A percentile compares a stretch with the other conserved stretches of the same genome.
phyloP scores from a whole-genome alignment of 2,113 vertebrate species.

The Hylia prasina region DNA sequence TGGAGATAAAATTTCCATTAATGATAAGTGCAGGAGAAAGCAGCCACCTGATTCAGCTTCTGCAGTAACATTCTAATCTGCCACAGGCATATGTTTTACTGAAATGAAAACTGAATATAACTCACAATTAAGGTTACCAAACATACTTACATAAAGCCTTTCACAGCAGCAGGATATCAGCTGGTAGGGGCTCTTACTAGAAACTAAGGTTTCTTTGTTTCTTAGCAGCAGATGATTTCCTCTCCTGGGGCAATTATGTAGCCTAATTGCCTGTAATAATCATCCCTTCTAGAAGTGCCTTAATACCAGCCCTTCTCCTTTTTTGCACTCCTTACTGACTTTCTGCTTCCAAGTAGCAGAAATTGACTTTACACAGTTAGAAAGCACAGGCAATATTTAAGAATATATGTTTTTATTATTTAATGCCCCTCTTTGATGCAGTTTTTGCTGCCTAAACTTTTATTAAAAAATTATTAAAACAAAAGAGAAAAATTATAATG shows the following conservation, averaged over 20 bases:
- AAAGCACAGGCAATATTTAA: background rate
- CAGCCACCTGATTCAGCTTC: background rate
- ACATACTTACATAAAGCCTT: background rate
- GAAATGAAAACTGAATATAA: background rate
- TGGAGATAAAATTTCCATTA: background rate
- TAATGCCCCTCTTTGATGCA: background rate
- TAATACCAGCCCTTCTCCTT: background rate
- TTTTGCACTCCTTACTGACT: background rate
- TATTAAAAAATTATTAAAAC: background rate
- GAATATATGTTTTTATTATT: background rate
- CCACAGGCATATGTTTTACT: background rate
- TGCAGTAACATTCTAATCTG: background rate
- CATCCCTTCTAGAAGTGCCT: constrained; percentile 5
- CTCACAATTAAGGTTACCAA: background rate
- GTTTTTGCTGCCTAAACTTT: background rate
- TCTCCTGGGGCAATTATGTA: constrained; percentile 27
- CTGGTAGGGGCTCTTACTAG: background rate
- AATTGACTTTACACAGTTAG: background rate
- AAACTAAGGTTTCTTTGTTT: constrained; percentile 53
- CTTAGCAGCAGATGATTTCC: constrained; percentile 52
- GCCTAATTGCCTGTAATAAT: constrained; percentile 55
- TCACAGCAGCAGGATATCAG: background rate
- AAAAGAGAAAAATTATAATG: background rate
- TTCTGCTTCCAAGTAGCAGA: background rate
- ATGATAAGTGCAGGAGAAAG: background rate